Percentiles rank a stretch among this genome's conserved stretches.
phyloP scores from a whole-genome alignment of 2,113 vertebrate genomes.

The Microtus richardsoni region DNA sequence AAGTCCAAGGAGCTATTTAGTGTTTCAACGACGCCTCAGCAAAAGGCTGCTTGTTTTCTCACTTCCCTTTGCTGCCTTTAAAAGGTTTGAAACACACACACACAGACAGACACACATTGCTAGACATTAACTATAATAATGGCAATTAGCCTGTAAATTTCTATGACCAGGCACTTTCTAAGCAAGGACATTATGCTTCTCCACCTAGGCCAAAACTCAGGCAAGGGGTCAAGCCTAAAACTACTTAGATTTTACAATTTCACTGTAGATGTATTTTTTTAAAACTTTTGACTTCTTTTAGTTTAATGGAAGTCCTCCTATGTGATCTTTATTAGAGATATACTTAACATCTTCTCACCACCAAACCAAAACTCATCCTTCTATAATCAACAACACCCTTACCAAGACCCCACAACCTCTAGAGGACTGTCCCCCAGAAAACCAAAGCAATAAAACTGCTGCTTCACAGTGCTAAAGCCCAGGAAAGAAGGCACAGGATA shows the following conservation, averaged over 20 bases:
- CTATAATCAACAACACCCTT: background rate
- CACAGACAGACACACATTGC: background rate
- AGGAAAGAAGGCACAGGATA: background rate
- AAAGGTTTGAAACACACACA: background rate
- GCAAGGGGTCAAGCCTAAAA: background rate
- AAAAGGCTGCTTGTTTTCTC: slow-evolving; percentile 44
- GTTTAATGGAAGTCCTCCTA: background rate
- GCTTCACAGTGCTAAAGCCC: background rate
- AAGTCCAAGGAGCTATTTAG: background rate
- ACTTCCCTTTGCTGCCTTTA: slow-evolving; percentile 16
- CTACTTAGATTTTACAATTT: slow-evolving; percentile 24
- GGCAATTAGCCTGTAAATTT: background rate
- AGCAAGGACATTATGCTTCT: background rate
- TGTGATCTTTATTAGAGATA: slow-evolving; percentile 32
- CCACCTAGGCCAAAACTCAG: background rate
- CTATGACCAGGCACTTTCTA: slow-evolving; percentile 41
- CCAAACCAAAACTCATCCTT: slow-evolving; percentile 37
- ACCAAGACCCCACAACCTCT: background rate
- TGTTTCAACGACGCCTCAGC: background rate
- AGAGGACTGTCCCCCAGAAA: background rate
- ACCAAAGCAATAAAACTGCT: background rate
- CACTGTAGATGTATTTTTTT: background rate
- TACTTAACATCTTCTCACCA: background rate
- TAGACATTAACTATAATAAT: slow-evolving; percentile 8
- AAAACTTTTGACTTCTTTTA: slow-evolving; percentile 1